A percentile compares a stretch with the other conserved stretches of the same genome.
These are phyloP conservation scores for Papilio polytes DNA, from an alignment of 1,140 invertebrate species.

Conservation along the genomic window DNA sequence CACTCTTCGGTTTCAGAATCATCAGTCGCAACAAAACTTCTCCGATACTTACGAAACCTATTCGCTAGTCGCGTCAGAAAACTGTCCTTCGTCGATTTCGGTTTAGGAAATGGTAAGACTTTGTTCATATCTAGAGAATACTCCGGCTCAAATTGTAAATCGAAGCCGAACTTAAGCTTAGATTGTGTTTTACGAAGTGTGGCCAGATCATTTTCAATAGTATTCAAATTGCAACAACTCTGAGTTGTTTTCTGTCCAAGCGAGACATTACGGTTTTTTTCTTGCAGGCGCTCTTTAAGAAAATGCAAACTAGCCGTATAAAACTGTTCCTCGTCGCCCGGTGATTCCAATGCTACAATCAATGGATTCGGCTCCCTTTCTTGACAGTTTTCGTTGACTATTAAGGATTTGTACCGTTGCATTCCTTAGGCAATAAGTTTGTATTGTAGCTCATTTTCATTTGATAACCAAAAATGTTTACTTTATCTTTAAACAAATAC, in stretches of 20 bases:
- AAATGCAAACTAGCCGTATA: conserved; percentile 72
- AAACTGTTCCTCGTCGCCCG: conserved; percentile 63
- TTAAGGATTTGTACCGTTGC: conserved; percentile 49
- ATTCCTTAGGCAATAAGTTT: conserved; percentile 50
- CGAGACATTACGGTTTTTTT: conserved; percentile 50
- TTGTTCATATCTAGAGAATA: conserved; percentile 55
- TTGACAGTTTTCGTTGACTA: conserved; percentile 11
- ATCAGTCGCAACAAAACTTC: conserved; percentile 40
- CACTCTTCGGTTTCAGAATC: conserved; percentile 47
- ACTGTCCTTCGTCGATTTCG: conserved; percentile 62
- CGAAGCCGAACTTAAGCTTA: conserved; percentile 26
- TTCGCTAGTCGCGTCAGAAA: conserved; percentile 62
- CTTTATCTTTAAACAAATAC: conserved; percentile 19
- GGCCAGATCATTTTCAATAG: background rate
- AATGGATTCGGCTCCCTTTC: conserved; percentile 40
- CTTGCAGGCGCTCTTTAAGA: conserved; percentile 63
- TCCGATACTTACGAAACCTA: conserved; percentile 61
- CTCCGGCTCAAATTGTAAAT: background rate
- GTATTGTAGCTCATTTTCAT: conserved; percentile 33
- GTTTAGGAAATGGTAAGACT: conserved; percentile 72
- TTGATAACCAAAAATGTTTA: conserved; percentile 24
- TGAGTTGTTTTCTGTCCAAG: conserved; percentile 45
- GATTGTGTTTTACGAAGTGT: conserved; percentile 27
- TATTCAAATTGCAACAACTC: conserved; percentile 57
- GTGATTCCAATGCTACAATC: conserved; percentile 50